Conservation (phyloP, 2,797 vertebrate species). For the Florisuga fusca region DNA sequence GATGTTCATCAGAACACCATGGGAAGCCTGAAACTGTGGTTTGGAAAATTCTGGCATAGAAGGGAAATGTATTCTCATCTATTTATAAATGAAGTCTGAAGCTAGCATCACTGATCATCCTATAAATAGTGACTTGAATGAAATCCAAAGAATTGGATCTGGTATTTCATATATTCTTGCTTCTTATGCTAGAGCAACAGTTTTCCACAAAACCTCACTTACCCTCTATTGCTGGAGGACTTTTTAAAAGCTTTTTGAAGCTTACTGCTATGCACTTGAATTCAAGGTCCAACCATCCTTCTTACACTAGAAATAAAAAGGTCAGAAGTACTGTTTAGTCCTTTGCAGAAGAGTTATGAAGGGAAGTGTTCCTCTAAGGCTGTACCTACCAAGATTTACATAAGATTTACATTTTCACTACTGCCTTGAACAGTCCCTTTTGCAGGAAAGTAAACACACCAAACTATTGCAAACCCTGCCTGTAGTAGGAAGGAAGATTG, state of each 20-base stretch:
- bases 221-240: background rate
- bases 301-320: background rate
- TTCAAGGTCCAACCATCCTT: background rate
- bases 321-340: background rate
- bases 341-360: background rate
- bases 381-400: background rate
- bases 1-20: background rate
- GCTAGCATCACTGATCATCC: conserved; percentile 6
- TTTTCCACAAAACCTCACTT: background rate
- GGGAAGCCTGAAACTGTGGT: background rate
- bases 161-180: background rate
- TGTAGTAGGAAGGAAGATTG: background rate
- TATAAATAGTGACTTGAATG: conserved; percentile 19
- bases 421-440: background rate
- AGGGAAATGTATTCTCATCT: background rate
- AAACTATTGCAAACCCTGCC: background rate
- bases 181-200: background rate
- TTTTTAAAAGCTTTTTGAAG: background rate
- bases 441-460: background rate
- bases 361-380: background rate
- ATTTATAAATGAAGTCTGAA: conserved; percentile 52
- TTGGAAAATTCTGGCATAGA: background rate
- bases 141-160: background rate
- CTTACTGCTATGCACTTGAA: background rate
- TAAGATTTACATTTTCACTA: background rate